Evolutionary conservation across 2,888 invertebrate genomes (phyloP), one percentile per base, ranked within the genome.

Genomic region (Eucera pruinosa): DNA sequence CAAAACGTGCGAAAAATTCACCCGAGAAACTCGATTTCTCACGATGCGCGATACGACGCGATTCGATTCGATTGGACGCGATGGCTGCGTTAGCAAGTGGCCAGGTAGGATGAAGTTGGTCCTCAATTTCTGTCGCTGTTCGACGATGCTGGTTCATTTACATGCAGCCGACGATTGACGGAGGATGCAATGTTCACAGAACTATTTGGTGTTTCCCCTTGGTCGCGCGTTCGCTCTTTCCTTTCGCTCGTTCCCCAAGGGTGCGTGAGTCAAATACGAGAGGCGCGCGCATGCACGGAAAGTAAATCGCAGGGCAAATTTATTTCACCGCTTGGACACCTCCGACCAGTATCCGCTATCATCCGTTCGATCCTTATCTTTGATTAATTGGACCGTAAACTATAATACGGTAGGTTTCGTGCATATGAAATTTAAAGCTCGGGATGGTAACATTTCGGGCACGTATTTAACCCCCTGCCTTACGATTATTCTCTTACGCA

Each of bases 151-250:
- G 36, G 66, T 77, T 83, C 85, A 83, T 89, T 88, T 82, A 74
- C 80, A 89, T 89, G 88, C 89, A 84, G 73, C 68, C 71, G 79
- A 83, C 87, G 87, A 87, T 87, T 78, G 83, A 75, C 78, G 71
- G 85, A 80, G 87, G 87, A 88, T 87, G 82, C 85, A 78, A 75
- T 80, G 82, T 87, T 89, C 87, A 84, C 81, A 77, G 84, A 86
- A 88, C 84, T 84, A 84, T 89, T 85, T 80, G 81, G 83, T 78
- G 77, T 70, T 75, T 64, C 65, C 52, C 65, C 47, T 41, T 74
- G 54, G 43, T 57, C 48, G 52, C 33, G 52, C 73, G 54, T 39
- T 67, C 66, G 54, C 73, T 52, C 64, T 54, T 67, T 67, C 52
- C 50, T 70, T 61, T 78, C 62, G 47, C 55, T 70, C 73, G 64